Percentiles rank a stretch among this genome's conserved stretches.
Conservation (phyloP, 1,140 invertebrate species). For the Nasonia giraulti region DNA sequence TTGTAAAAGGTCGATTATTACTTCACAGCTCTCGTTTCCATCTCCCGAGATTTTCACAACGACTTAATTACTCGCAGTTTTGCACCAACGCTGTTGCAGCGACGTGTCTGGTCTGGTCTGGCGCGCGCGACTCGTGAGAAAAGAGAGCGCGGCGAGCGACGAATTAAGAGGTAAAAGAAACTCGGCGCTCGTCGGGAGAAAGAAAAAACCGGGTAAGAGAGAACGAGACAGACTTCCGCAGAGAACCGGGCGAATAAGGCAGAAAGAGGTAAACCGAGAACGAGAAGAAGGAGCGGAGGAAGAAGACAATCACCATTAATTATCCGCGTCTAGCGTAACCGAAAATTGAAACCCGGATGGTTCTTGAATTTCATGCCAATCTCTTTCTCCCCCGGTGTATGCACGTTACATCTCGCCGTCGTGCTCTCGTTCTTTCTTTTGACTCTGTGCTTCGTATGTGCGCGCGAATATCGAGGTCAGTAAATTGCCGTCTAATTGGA, state of each 20-base stretch:
- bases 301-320: slow-evolving; percentile 40
- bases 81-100: not conserved
- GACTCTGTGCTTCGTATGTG: slow-evolving; percentile 11
- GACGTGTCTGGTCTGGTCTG: slow-evolving; percentile 2
- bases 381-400: slow-evolving; percentile 11
- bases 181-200: not conserved
- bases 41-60: not conserved
- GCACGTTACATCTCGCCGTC: not conserved
- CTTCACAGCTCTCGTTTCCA: not conserved
- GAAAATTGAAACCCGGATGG: slow-evolving; percentile 54
- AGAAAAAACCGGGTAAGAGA: not conserved
- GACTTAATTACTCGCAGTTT: slow-evolving; percentile 34
- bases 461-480: slow-evolving; percentile 15
- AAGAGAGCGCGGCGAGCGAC: not conserved
- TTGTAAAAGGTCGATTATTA: not conserved
- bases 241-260: not conserved
- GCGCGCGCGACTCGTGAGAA: slow-evolving; percentile 24
- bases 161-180: slow-evolving; percentile 43
- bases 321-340: slow-evolving; percentile 38
- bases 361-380: slow-evolving; percentile 49
- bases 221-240: not conserved
- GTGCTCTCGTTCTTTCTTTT: slow-evolving; percentile 47
- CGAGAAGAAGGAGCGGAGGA: not conserved
- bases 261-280: slow-evolving; percentile 25
- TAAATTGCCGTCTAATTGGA: slow-evolving; percentile 31